Evolutionary conservation across 1,140 invertebrate genomes (phyloP).

Genomic region (Drosophila sturtevanti): DNA sequence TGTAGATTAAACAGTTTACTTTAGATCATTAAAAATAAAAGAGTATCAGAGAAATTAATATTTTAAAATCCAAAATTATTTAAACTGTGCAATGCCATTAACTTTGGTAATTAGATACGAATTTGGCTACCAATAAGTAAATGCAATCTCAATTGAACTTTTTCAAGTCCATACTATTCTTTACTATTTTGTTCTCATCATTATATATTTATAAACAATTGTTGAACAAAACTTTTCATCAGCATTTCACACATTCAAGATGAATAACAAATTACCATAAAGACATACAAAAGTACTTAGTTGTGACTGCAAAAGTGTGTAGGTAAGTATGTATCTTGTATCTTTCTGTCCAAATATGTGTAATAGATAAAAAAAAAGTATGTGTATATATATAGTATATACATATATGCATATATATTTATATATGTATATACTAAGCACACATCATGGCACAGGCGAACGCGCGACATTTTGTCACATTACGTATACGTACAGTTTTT

Average conservation of each 20-base stretch:
- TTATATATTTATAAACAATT: constrained; percentile 44
- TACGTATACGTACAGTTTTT: constrained; percentile 67
- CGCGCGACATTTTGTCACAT: constrained; percentile 67
- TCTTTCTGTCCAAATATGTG: constrained; percentile 33
- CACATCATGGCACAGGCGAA: constrained; percentile 40
- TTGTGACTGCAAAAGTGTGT: constrained; percentile 9
- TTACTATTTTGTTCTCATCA: constrained; percentile 26
- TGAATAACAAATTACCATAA: constrained; percentile 74
- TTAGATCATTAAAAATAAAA: no score
- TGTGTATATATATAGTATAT: background rate
- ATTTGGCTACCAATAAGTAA: no score
- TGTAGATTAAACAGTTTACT: no score
- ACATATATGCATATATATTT: background rate
- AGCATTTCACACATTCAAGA: constrained; percentile 52
- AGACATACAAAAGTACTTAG: constrained; percentile 33
- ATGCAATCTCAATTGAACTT: no score
- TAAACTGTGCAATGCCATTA: no score
- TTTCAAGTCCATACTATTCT: background rate
- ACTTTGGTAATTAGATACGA: no score
- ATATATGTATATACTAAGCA: constrained; percentile 26
- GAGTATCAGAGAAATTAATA: no score
- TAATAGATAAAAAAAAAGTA: constrained; percentile 46
- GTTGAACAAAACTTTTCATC: constrained; percentile 32
- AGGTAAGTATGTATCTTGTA: constrained; percentile 2
- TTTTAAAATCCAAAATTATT: no score